Evolutionary conservation across 2,113 vertebrate species (phyloP), one percentile per base, ranked within the genome.

Genomic region (Ceratotherium simum): DNA sequence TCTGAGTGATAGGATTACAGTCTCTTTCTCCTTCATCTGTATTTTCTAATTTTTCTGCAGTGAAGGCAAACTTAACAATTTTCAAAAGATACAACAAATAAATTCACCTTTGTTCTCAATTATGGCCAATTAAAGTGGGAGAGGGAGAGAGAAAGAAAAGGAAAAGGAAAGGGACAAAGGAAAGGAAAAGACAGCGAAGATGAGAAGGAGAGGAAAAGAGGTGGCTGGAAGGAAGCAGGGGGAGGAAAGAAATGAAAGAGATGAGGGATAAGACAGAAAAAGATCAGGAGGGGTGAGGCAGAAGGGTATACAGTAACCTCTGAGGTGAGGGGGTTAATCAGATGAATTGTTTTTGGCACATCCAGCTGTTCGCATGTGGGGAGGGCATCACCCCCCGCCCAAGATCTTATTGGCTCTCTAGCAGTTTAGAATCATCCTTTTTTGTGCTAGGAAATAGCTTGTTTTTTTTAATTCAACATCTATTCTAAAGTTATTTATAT

Each of bases 401-500:
- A 62, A 72, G 36, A 60, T 58, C 21, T 95, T 81, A 75, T 14
- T 51, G 58, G 9, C 23, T 78, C 36, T 92, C 56, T 36, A 51
- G 54, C 16, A 72, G 21, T 27, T 96, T 56, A 42, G 18, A 42
- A 80, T 80, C 29, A 90, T 64, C 67, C 25, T 70, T 76, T 96
- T 48, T 39, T 39, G 21, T 92, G 54, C 75, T 70, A 93, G 58
- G 60, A 87, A 73, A 93, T n/a, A 93, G 42, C 31, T 95, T 60
- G 6, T 76, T 86, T 86, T 48, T 96, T 88, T 88, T 8, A 48
- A 85, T 46, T 33, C 36, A 96, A 72, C 36, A 42, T 82, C 23
- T 92, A 36, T 56, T 96, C 21, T 84, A 85, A 91, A 91, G 75
- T 81, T 81, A 79, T 58, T 94, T 88, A 31, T 64, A 87, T 82